Evolutionary conservation across 2,888 invertebrate species (phyloP), one percentile per base, ranked within the genome.

Genomic region (Listrodromus nycthemerus): DNA sequence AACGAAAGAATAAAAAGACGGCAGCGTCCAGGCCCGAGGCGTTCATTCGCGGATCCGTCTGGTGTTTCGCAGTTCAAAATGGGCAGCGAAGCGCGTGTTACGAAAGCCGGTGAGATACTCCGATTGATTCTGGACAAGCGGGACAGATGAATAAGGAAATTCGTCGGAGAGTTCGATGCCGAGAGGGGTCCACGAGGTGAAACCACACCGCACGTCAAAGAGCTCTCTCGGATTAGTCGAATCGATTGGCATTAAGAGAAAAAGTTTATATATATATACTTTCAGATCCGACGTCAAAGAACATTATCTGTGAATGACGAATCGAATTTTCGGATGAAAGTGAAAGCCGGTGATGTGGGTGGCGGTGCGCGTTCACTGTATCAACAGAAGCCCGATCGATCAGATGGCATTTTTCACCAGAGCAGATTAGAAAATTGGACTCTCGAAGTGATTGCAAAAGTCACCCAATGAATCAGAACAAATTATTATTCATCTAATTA

Each of bases 311-410:
- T 50, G 74, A 37, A 74, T 83, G 79, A 79, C 75, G 50, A 52
- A 63, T 69, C 45, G 41, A 65, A 75, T 79, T 79, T 82, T 83
- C 27, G 67, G 65, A 69, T 37, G 55, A 79, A 75, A 83, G 82
- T 79, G 82, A 83, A 83, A 79, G 82, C 48, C 33, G 27, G 45
- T 61, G 73, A 73, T 61, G 73, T 33, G 30, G 70, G 30, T 27
- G 45, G 37, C 5, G 30, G 30, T 24, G 24, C 13, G 27, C 24
- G 16, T 41, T 73, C 37, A 58, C 13, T 33, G 52, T 52, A 52
- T n/a, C 24, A 24, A n/a, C 50, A 50, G 27, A 70, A n/a, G 3
- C 21, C 33, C 16, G 1, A 33, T 37, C 63, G 27, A 61, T 61
- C 24, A 16, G 16, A n/a, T 27, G 58, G n/a, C 27, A 30, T 61